A percentile compares a stretch with the other conserved stretches of the same genome.
Conservation (phyloP, 1,140 invertebrate genomes). For the Mylabris phalerata region DNA sequence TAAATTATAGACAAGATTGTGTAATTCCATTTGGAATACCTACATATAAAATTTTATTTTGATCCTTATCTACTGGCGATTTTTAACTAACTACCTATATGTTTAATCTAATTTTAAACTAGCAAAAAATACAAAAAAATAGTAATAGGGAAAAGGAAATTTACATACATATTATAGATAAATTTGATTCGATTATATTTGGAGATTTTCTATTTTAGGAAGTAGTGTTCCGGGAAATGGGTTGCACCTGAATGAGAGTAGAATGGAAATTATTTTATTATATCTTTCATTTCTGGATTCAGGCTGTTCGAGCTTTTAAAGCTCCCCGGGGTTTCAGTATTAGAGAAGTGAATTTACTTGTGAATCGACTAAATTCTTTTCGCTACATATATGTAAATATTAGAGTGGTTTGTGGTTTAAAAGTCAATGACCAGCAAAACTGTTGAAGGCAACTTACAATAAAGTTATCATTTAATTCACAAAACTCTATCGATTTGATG, state of each 20-base stretch:
- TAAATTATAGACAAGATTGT: conserved; percentile 25
- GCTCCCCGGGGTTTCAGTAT: conserved; percentile 11
- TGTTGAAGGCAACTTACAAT: no score
- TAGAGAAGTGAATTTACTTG: conserved; percentile 16
- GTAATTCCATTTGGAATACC: background rate
- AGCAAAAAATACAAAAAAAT: no score
- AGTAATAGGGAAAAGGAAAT: no score
- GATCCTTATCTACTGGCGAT: no score
- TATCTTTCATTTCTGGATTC: conserved; percentile 14
- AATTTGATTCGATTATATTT: no score
- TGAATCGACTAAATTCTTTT: conserved; percentile 12
- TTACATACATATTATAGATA: no score
- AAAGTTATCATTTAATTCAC: no score
- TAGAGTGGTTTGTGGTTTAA: no score
- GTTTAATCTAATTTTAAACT: no score
- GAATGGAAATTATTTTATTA: conserved; percentile 21
- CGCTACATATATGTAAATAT: conserved; percentile 14
- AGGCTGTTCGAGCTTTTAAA: conserved; percentile 13
- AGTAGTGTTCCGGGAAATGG: conserved; percentile 1
- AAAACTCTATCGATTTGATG: background rate
- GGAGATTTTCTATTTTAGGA: no score
- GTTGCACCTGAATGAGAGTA: conserved; percentile 10
- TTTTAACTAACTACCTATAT: no score
- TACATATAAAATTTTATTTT: background rate
- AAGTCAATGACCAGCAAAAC: no score